These are phyloP conservation scores for Holothuria scabra DNA, from an alignment of 53 echinoderm and acorn worm genomes.

Conservation along the genomic window DNA sequence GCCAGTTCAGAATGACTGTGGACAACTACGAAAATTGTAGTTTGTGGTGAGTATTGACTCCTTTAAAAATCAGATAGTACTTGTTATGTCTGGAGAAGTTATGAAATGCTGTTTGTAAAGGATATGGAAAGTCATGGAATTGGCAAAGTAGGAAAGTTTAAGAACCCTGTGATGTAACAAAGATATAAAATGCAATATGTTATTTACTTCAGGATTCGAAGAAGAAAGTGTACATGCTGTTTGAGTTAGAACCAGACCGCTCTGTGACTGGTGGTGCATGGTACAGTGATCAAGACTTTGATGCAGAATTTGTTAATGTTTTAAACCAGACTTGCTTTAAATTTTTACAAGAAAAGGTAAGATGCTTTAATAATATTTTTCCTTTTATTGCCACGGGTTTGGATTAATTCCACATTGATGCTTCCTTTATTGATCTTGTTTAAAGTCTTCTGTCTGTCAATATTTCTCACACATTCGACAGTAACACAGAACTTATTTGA, in stretches of 20 bases:
- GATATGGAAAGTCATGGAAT: background rate
- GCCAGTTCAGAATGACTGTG: too few species aligned
- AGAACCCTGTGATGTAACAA: background rate
- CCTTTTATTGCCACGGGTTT: background rate
- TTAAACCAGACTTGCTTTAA: slow-evolving; percentile 96
- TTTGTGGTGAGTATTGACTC: too few species aligned
- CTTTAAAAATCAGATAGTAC: too few species aligned
- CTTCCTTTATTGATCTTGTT: too few species aligned
- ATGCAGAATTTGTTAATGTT: slow-evolving; percentile 96
- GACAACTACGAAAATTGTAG: too few species aligned
- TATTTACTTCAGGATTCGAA: slow-evolving; percentile 76
- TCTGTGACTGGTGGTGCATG: slow-evolving; percentile 97
- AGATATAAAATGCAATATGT: background rate
- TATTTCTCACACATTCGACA: too few species aligned
- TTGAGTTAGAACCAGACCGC: slow-evolving; percentile 89
- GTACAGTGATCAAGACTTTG: slow-evolving; percentile 99
- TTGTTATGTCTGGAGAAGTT: too few species aligned
- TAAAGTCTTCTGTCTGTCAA: too few species aligned
- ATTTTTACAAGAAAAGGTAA: slow-evolving; percentile 91
- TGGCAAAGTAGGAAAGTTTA: too few species aligned
- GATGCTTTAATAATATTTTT: background rate
- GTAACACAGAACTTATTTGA: too few species aligned
- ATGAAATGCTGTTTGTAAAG: background rate
- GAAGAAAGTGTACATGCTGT: slow-evolving; percentile 97
- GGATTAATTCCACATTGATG: background rate